Base-by-base conservation (phyloP, 2,888 invertebrate species). In the Entomobrya multifasciata region DNA sequence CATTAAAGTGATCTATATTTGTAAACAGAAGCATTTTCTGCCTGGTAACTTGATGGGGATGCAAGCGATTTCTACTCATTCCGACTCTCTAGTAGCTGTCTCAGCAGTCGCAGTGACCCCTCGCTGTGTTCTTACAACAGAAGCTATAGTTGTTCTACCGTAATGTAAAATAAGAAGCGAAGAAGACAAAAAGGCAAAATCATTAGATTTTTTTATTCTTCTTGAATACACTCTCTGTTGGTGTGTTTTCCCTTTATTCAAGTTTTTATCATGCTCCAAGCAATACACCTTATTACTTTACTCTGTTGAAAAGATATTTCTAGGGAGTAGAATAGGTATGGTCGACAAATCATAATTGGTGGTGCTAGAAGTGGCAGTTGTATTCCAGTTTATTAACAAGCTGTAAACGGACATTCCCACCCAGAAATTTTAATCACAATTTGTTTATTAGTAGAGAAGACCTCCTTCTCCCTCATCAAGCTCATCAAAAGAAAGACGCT, bases 371-470 rank as follows among this genome's bases (percentile, higher is more conserved):
- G 72, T 72, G 72, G 72, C 72, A 72, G 76, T 57, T 41, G 55
- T 78, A 62, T 80, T 80, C 79, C 79, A 80, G 79, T 80, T 80
- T 80, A 41, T 62, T 80, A 86, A 86, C 86, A 74, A 80, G 87
- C 77, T 89, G 83, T 85, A 89, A 86, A 87, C 82, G 86, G 86
- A 83, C 87, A 89, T 85, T 88, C 89, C 87, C 89, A 89, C 88
- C 89, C 88, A 89, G 85, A 88, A 89, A 88, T 84, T 87, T 72
- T 88, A 89, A 88, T 89, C 88, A 89, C 78, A 67, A 80, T 86
- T 86, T 52, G 87, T 87, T 79, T 79, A 84, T 84, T 72, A 74
- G 79, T n/a, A 60, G 47, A 62, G 44, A 80, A 74, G 52, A 36
- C 80, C 86, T 85, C 86, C 86, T 86, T 86, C 76, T 67, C 70